Evolutionary conservation across 2,888 invertebrate genomes (phyloP).

Genomic region (Dynastes grantii): DNA sequence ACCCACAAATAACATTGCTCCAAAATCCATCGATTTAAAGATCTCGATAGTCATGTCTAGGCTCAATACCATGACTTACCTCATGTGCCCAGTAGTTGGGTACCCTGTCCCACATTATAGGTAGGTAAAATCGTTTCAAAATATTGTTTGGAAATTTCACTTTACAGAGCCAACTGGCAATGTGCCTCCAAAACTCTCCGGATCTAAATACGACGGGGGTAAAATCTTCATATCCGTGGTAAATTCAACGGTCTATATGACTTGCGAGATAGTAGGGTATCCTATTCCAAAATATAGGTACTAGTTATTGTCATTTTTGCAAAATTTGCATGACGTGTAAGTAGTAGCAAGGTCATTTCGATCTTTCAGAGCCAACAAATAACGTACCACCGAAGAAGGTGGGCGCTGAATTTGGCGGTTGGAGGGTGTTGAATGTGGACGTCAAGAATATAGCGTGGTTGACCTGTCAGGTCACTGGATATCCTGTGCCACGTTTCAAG

Average conservation of each 20-base stretch:
- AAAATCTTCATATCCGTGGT: slow-evolving; percentile 74
- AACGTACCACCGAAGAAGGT: slow-evolving; percentile 78
- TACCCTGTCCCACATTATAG: slow-evolving; percentile 81
- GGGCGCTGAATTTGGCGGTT: slow-evolving; percentile 74
- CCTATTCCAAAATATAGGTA: slow-evolving; percentile 83
- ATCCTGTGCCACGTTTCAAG: slow-evolving; percentile 73
- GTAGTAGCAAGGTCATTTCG: neutral
- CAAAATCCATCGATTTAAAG: slow-evolving; percentile 74
- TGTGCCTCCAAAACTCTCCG: slow-evolving; percentile 75
- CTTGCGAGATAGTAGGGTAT: slow-evolving; percentile 80
- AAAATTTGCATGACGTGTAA: neutral
- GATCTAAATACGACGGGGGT: slow-evolving; percentile 73
- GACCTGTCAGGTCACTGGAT: slow-evolving; percentile 76
- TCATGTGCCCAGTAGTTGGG: slow-evolving; percentile 81
- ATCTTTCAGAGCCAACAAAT: slow-evolving; percentile 73
- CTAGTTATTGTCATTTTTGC: slow-evolving; percentile 53
- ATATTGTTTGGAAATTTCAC: neutral
- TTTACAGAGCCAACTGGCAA: slow-evolving; percentile 75
- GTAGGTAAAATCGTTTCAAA: slow-evolving; percentile 60
- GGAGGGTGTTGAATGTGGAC: slow-evolving; percentile 75
- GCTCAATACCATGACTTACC: slow-evolving; percentile 71
- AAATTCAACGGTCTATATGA: slow-evolving; percentile 74
- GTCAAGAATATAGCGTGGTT: slow-evolving; percentile 75
- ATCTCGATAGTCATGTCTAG: slow-evolving; percentile 63
- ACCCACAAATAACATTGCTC: slow-evolving; percentile 78